Evolutionary conservation across 2,113 vertebrate species (phyloP).

Genomic region (Pseudolaguvia tuberculata): DNA sequence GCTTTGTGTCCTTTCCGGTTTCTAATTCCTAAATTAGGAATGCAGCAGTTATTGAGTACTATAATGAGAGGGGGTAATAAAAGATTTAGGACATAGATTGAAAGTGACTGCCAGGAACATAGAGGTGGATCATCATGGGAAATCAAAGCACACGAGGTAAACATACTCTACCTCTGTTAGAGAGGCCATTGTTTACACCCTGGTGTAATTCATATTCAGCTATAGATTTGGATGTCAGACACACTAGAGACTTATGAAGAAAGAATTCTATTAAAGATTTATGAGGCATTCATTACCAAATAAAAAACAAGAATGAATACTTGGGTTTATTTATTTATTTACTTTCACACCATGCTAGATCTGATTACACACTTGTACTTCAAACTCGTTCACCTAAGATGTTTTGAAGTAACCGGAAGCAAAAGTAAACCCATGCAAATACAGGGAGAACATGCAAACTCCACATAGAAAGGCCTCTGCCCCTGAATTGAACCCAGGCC

Average conservation of each 20-base stretch:
- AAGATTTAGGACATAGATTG: slow-evolving; percentile 41
- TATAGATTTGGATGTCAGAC: slow-evolving; percentile 27
- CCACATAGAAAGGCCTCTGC: no score
- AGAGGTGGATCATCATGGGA: slow-evolving; percentile 25
- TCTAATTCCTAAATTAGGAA: no score
- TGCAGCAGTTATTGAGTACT: slow-evolving; percentile 38
- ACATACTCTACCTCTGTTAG: slow-evolving; percentile 15
- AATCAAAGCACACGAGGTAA: slow-evolving; percentile 23
- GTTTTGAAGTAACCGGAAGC: no score
- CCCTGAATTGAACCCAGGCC: no score
- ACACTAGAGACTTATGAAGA: slow-evolving; percentile 35
- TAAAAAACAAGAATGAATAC: slow-evolving; percentile 16
- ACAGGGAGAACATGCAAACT: no score
- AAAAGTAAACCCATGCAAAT: no score
- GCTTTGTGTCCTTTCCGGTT: background rate
- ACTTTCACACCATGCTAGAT: no score
- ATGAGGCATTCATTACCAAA: slow-evolving; percentile 38
- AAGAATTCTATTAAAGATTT: slow-evolving; percentile 40
- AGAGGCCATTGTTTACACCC: slow-evolving; percentile 34
- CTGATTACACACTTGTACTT: no score
- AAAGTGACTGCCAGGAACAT: slow-evolving; percentile 32
- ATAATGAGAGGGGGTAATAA: slow-evolving; percentile 49
- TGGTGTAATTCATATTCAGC: slow-evolving; percentile 27
- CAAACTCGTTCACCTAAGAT: no score
- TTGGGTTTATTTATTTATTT: slow-evolving; percentile 20